phyloP scores from a whole-genome alignment of 2,888 invertebrate genomes.

The Thumatha senex region DNA sequence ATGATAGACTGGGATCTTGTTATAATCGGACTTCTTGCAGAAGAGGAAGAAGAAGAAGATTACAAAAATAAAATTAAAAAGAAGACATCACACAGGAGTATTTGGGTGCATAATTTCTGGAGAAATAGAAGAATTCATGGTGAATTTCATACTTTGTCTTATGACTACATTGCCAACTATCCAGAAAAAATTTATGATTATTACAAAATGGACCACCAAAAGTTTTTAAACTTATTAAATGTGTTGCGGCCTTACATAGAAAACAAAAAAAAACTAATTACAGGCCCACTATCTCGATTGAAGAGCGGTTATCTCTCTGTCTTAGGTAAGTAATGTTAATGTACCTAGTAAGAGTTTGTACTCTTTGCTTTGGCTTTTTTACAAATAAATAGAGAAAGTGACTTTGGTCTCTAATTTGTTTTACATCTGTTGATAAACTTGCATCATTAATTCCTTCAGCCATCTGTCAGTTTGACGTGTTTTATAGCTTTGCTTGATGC shows the following conservation, averaged over 20 bases:
- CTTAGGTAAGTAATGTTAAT: conserved; percentile 8
- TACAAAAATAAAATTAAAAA: neutral
- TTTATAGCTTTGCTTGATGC: neutral
- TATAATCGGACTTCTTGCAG: conserved; percentile 12
- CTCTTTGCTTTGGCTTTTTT: neutral
- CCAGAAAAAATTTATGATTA: neutral
- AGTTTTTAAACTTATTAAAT: conserved; percentile 13
- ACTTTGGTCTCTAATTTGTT: neutral
- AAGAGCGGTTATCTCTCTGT: conserved; percentile 14
- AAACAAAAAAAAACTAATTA: conserved; percentile 12
- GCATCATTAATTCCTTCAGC: neutral
- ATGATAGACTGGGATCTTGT: conserved; percentile 14
- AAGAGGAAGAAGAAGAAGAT: conserved; percentile 11
- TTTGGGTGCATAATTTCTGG: neutral
- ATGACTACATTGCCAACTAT: neutral
- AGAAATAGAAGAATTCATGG: neutral
- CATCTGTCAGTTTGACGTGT: neutral
- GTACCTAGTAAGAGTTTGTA: neutral
- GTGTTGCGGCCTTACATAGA: conserved; percentile 11
- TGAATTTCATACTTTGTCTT: neutral
- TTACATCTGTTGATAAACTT: neutral
- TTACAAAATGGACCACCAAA: conserved; percentile 2
- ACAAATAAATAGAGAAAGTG: neutral
- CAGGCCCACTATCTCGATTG: conserved; percentile 6
- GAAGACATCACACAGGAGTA: neutral